Evolutionary conservation across 2,113 vertebrate species (phyloP).

Genomic region (Barnardius zonarius): DNA sequence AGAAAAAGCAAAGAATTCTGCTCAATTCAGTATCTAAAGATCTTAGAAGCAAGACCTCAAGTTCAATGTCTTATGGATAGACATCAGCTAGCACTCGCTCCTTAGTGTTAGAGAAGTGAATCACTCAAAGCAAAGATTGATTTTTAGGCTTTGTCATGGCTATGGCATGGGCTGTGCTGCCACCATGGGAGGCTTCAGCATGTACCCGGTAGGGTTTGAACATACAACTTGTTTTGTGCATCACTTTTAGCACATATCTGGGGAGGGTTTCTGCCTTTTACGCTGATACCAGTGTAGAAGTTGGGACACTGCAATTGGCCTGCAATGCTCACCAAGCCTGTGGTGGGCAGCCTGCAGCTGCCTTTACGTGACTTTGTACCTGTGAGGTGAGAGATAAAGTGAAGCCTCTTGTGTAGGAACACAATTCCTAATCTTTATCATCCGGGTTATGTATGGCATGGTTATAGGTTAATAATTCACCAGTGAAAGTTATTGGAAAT

Average conservation of each 20-base stretch:
- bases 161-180: not conserved
- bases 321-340: not conserved
- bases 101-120: not conserved
- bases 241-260: not conserved
- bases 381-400: not conserved
- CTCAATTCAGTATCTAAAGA: not conserved
- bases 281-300: not conserved
- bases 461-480: constrained; percentile 19
- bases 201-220: not conserved
- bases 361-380: not conserved
- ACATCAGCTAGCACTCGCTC: not conserved
- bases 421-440: not conserved
- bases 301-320: fast-evolving
- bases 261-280: not conserved
- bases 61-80: not conserved
- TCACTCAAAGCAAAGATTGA: not conserved
- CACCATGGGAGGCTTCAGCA: fast-evolving
- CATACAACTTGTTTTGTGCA: not conserved
- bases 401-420: not conserved
- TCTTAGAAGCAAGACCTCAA: not conserved
- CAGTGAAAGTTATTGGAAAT: not conserved
- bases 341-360: not conserved
- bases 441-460: not conserved
- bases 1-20: not conserved
- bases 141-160: not conserved